These are phyloP conservation scores for Coregonus ussuriensis DNA, from an alignment of 2,797 vertebrate species.

Conservation along the genomic window DNA sequence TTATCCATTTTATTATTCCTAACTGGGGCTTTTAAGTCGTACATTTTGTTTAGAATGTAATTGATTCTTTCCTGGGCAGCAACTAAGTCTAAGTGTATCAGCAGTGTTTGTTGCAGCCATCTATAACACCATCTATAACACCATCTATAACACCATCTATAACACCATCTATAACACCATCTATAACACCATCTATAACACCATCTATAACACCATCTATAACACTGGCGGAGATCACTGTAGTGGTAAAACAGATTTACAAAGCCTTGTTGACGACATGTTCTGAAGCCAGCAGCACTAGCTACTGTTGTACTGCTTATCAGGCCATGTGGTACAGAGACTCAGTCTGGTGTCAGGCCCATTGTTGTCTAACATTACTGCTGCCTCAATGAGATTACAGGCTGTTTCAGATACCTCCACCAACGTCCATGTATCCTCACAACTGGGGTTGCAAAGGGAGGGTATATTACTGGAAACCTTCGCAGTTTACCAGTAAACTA, in stretches of 20 bases:
- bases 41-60: not conserved
- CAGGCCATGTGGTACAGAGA: not conserved
- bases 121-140: not conserved
- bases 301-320: not conserved
- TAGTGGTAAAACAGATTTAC: not conserved
- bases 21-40: not conserved
- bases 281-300: conserved; percentile 36
- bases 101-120: not conserved
- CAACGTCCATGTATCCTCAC: not conserved
- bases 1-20: not conserved
- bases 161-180: not conserved
- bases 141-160: not conserved
- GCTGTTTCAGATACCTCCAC: not conserved
- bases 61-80: not conserved
- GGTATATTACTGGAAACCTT: no score
- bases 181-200: not conserved
- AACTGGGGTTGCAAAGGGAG: no score
- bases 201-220: not conserved
- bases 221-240: not conserved
- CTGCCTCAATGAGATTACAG: not conserved
- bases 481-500: no score
- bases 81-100: not conserved
- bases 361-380: not conserved
- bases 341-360: not conserved
- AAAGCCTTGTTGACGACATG: conserved; percentile 39